phyloP scores from a whole-genome alignment of 92 coral and sea anemone genomes.

The Pocillopora grandis region DNA sequence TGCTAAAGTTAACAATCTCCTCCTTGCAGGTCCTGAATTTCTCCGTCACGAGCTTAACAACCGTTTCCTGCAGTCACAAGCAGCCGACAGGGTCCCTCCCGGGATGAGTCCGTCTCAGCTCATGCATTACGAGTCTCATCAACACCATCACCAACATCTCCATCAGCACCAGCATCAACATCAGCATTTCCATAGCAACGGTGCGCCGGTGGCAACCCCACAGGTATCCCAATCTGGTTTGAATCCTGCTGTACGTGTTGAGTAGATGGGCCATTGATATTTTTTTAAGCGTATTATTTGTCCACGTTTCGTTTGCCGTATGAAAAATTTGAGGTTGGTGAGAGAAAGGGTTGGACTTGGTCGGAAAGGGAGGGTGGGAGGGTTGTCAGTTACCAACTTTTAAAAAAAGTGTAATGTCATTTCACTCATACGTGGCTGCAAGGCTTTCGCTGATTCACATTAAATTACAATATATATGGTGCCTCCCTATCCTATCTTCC shows the following conservation, averaged over 20 bases:
- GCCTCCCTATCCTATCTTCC: too few species aligned
- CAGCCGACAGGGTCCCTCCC: slow-evolving; percentile 67
- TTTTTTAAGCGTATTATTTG: too few species aligned
- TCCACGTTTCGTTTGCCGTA: not conserved
- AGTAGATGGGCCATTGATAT: too few species aligned
- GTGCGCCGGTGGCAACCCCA: slow-evolving; percentile 59
- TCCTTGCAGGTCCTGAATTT: slow-evolving; percentile 75
- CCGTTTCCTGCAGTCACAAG: slow-evolving; percentile 88
- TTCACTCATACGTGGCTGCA: too few species aligned
- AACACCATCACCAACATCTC: slow-evolving; percentile 90
- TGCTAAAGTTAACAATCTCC: not conserved
- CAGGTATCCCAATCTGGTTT: slow-evolving; percentile 76
- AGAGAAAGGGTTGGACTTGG: too few species aligned
- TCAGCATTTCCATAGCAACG: slow-evolving; percentile 86
- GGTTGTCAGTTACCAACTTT: too few species aligned
- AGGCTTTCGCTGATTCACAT: too few species aligned
- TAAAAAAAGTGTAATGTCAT: too few species aligned
- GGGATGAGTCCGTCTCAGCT: slow-evolving; percentile 65
- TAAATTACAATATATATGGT: too few species aligned
- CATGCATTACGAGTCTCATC: slow-evolving; percentile 89
- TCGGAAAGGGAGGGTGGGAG: too few species aligned
- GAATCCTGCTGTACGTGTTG: slow-evolving; percentile 16
- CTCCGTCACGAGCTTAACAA: slow-evolving; percentile 87
- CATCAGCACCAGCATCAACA: slow-evolving; percentile 90
- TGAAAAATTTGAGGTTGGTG: too few species aligned